Percentiles rank a stretch among this genome's conserved stretches.
Conservation (phyloP, 2,797 vertebrate species). For the Rhinoraja longicauda region DNA sequence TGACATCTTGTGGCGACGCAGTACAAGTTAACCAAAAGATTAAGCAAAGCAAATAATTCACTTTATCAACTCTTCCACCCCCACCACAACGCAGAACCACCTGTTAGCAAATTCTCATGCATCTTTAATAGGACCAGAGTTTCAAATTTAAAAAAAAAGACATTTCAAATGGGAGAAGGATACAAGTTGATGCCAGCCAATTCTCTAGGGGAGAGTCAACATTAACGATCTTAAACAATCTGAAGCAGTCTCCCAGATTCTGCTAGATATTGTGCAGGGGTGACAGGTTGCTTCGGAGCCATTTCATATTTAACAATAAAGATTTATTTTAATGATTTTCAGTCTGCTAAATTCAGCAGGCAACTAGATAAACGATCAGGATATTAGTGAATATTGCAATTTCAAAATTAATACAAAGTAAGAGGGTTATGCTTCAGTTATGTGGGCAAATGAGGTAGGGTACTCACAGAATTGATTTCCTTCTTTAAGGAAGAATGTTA, state of each 20-base stretch:
- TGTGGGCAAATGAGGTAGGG: too few species aligned
- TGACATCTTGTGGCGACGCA: background rate
- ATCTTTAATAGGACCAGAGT: background rate
- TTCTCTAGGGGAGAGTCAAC: background rate
- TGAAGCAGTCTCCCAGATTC: background rate
- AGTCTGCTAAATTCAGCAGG: background rate
- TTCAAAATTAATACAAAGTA: too few species aligned
- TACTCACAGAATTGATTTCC: too few species aligned
- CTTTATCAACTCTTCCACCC: background rate
- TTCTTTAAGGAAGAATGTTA: too few species aligned
- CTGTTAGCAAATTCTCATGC: background rate
- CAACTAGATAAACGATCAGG: too few species aligned
- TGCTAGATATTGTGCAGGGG: background rate
- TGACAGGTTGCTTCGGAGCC: too few species aligned
- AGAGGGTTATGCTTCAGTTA: too few species aligned
- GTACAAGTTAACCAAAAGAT: background rate
- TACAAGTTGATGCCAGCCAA: background rate
- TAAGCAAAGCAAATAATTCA: background rate
- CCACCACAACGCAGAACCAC: background rate
- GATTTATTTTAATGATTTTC: background rate
- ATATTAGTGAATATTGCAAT: too few species aligned
- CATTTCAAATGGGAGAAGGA: background rate
- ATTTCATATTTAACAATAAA: too few species aligned
- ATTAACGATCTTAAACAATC: too few species aligned
- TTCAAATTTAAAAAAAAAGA: too few species aligned